Evolutionary conservation across 2,113 vertebrate species (phyloP).

Genomic region (Entosphenus tridentatus): DNA sequence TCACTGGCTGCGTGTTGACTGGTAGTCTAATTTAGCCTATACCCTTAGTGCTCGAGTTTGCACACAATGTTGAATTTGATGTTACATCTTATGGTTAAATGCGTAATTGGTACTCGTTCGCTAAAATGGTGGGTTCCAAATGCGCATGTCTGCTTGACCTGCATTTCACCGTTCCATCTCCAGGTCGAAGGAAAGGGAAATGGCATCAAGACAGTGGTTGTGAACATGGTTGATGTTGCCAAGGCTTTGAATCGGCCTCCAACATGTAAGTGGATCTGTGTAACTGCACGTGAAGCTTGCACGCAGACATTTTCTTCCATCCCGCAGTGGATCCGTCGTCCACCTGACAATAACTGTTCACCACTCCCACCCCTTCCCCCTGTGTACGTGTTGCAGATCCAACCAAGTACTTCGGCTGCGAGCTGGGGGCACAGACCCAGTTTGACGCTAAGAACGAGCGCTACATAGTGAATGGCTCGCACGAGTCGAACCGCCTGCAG

Average conservation of each 20-base stretch:
- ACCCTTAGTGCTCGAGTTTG: no score
- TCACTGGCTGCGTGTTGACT: no score
- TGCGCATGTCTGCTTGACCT: no score
- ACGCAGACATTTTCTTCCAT: not conserved
- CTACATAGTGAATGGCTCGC: constrained; percentile 1
- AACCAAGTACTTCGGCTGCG: constrained; percentile 2
- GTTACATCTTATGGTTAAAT: no score
- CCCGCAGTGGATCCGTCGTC: not conserved
- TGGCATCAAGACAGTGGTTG: constrained; percentile 4
- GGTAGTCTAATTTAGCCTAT: no score
- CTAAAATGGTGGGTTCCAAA: no score
- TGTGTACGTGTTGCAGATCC: not conserved
- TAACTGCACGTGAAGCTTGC: no score
- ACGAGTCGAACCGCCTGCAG: constrained; percentile 4
- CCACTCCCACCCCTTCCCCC: not conserved
- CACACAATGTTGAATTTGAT: no score
- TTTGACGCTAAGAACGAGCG: constrained; percentile 4
- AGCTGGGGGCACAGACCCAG: constrained; percentile 5
- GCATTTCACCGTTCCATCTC: not conserved
- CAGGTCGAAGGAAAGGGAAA: constrained; percentile 3
- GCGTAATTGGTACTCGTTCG: no score
- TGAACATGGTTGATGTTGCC: constrained; percentile 3
- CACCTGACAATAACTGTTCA: not conserved
- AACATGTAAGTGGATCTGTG: not conserved
- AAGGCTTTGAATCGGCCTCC: constrained; percentile 5